Evolutionary conservation across 2,888 invertebrate species (phyloP), one percentile per base, ranked within the genome.

Genomic region (Tanytarsus gracilentus): DNA sequence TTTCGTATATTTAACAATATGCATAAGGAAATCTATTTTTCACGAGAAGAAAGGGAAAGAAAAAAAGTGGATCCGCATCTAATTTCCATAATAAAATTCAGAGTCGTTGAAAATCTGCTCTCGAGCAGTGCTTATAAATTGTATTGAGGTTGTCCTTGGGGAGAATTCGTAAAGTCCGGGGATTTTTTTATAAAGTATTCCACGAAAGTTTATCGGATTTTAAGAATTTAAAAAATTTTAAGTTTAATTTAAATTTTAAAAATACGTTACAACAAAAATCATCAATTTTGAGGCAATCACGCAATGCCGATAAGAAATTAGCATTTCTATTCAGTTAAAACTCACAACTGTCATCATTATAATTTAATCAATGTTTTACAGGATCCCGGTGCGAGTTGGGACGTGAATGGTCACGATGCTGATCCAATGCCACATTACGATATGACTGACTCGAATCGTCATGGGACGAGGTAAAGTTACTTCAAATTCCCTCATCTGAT

Each of bases 371-470:
- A 18, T 44, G 4, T 9, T 65, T 68, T 69, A 39, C 74, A 97
- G 92, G 96, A 98, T 75, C 88, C 90, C 0, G 80, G 86, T 74
- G 97, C 97, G 36, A 96, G 96, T 33, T 97, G 92, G 73, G 98
- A 98, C 76, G 96, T 98, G 44, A 98, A 99, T 72, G 89, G 87
- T 64, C 88, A 94, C 70, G 98, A 99, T 72, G 82, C 87, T 1
- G 95, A 99, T 74, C 98, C 98, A 1, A 94, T 92, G 82, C 98
- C 98, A 1, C 83, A 97, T 64, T 99, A 99, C 72, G 98, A 98
- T 73, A 84, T 92, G 79, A 86, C 92, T 60, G 26, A 44, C 21
- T 44, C 44, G 21, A 44, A 44, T 44, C 44, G 44, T 21, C 44
- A 44, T 18, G 44, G 44, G 18, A 44, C 44, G 21, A 18, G n/a